Evolutionary conservation across 23 tunicate genomes (phyloP), one percentile per base, ranked within the genome.

Genomic region (Ciona savignyi): DNA sequence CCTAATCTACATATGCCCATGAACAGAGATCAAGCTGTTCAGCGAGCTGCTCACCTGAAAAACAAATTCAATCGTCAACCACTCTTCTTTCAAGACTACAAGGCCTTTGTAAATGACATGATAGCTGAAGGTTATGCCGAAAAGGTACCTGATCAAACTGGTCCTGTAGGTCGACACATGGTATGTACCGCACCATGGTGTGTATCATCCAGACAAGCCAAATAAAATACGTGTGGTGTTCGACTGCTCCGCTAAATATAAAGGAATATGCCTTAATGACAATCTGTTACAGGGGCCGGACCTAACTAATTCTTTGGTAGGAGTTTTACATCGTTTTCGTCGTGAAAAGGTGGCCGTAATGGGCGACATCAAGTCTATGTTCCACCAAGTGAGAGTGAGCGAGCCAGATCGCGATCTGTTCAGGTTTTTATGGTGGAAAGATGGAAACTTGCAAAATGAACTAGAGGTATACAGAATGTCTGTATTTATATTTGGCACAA

Each of bases 351-450:
- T n/a, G n/a, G n/a, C n/a, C n/a, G n/a, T n/a, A n/a, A n/a, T n/a
- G n/a, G n/a, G n/a, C 6, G 76, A 77, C 26, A 68, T 77, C 20
- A 62, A 48, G 25, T 75, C 76, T 23, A 77, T 77, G 76, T 77
- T 68, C 33, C 81, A 77, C 34, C 81, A 60, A 62, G 81, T 63
- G 4, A 34, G 62, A 71, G 85, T 80, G 24, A 66, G 67, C 21
- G 66, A n/a, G 20, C 33, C 27, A 34, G 84, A 80, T 60, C 56
- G 70, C 34, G 70, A 80, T 33, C n/a, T 73, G 31, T 62, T 80
- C 32, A 25, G 84, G 11, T 76, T 76, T 60, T 60, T 80, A 1
- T 73, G 84, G 84, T 71, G 84, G 84, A 60, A 73, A 60, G 70
- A 80, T 73, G 84, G 84, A 26, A 51, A 80, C 62, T 32, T 72